A percentile compares a stretch with the other conserved stretches of the same genome.
Conservation (phyloP, 2,888 invertebrate species). For the Protophormia terraenovae region DNA sequence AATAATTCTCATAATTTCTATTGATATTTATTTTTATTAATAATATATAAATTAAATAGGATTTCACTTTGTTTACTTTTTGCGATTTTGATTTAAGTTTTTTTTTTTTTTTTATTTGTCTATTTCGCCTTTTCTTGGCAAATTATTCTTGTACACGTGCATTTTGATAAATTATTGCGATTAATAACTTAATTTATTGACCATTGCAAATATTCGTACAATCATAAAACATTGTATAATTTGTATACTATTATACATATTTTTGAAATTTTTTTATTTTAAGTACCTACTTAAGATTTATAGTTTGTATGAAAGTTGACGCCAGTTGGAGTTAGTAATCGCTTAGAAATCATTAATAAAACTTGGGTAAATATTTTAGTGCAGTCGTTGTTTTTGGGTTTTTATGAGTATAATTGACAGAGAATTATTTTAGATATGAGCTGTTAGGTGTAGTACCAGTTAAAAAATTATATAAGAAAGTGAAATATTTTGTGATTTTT, state of each 20-base stretch:
- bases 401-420: background rate
- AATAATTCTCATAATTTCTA: background rate
- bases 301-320: constrained; percentile 31
- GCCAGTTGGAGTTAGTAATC: constrained; percentile 20
- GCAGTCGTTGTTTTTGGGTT: background rate
- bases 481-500: background rate
- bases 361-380: background rate
- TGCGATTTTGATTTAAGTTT: background rate
- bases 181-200: constrained; percentile 15
- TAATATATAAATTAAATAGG: background rate
- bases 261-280: background rate
- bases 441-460: too few species aligned
- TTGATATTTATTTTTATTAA: background rate
- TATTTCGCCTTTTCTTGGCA: background rate
- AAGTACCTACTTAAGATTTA: constrained; percentile 40
- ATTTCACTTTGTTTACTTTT: background rate
- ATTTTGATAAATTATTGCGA: constrained; percentile 18
- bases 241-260: background rate
- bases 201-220: background rate
- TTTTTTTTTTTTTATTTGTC: background rate
- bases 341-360: constrained; percentile 23
- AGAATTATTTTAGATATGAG: background rate
- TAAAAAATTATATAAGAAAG: background rate
- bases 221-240: constrained; percentile 3
- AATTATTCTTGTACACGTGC: background rate